These are phyloP conservation scores for Brachyptera putata DNA, from an alignment of 2,888 invertebrate species.

Conservation along the genomic window DNA sequence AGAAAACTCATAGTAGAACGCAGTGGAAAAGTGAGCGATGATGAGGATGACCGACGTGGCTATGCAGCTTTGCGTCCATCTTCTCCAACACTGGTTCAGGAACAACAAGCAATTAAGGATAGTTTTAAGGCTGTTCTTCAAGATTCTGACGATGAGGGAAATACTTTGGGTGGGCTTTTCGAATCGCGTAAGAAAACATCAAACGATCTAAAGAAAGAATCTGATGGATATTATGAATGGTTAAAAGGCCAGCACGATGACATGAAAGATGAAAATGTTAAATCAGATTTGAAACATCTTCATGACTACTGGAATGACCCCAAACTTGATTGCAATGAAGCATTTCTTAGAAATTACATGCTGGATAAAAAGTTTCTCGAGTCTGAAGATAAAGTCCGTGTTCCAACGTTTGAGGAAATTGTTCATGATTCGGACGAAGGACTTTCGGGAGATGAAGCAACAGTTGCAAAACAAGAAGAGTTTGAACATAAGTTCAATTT, in stretches of 20 bases:
- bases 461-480: conserved; percentile 75
- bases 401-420: conserved; percentile 63
- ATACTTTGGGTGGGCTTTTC: conserved; percentile 52
- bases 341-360: conserved; percentile 88
- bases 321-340: conserved; percentile 75
- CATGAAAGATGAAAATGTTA: conserved; percentile 55
- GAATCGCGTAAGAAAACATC: conserved; percentile 52
- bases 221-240: conserved; percentile 70
- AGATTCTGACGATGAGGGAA: conserved; percentile 47
- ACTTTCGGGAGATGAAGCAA: conserved; percentile 73
- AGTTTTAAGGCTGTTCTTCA: conserved; percentile 55
- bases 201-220: conserved; percentile 47
- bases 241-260: conserved; percentile 66
- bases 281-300: conserved; percentile 65
- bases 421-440: conserved; percentile 55
- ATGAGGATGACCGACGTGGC: conserved; percentile 36
- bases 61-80: conserved; percentile 37
- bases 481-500: conserved; percentile 96
- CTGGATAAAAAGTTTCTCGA: conserved; percentile 70
- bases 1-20: conserved; percentile 67
- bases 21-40: conserved; percentile 47
- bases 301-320: conserved; percentile 83
- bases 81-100: conserved; percentile 59
- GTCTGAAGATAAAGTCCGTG: conserved; percentile 48
- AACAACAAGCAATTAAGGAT: conserved; percentile 61